phyloP scores from a whole-genome alignment of 1,140 invertebrate species.

The Potamilus streckersoni region DNA sequence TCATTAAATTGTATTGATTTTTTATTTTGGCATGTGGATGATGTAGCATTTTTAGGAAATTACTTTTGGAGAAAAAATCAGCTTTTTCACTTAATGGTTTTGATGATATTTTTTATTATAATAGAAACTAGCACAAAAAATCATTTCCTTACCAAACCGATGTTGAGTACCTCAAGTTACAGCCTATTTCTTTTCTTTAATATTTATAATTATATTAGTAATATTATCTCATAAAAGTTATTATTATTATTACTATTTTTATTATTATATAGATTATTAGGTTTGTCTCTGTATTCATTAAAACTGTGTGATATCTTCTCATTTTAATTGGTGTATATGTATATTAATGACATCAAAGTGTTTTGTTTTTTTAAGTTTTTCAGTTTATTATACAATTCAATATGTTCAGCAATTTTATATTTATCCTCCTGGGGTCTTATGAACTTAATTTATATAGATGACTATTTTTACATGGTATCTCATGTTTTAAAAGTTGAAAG shows the following conservation, averaged over 20 bases:
- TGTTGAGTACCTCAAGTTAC: not conserved
- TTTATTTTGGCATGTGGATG: not conserved
- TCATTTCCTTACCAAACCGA: not conserved
- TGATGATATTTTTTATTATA: not conserved
- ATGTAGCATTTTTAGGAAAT: not conserved
- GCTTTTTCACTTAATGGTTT: not conserved
- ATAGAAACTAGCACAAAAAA: not conserved
- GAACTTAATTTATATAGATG: too few species aligned
- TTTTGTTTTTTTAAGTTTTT: too few species aligned
- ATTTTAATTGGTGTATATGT: not conserved
- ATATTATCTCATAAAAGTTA: not conserved
- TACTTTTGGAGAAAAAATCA: not conserved
- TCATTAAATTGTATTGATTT: not conserved
- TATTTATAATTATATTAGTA: not conserved
- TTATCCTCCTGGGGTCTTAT: too few species aligned
- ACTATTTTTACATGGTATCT: too few species aligned
- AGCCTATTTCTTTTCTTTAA: not conserved
- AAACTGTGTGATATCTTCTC: not conserved
- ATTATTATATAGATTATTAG: not conserved
- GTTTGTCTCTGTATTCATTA: not conserved
- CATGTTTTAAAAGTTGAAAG: too few species aligned
- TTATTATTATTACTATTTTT: too few species aligned
- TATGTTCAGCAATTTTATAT: too few species aligned
- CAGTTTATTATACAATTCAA: too few species aligned
- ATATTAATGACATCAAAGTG: constrained; percentile 4